Evolutionary conservation across 2,888 invertebrate species (phyloP).

Genomic region (Clanis bilineata): DNA sequence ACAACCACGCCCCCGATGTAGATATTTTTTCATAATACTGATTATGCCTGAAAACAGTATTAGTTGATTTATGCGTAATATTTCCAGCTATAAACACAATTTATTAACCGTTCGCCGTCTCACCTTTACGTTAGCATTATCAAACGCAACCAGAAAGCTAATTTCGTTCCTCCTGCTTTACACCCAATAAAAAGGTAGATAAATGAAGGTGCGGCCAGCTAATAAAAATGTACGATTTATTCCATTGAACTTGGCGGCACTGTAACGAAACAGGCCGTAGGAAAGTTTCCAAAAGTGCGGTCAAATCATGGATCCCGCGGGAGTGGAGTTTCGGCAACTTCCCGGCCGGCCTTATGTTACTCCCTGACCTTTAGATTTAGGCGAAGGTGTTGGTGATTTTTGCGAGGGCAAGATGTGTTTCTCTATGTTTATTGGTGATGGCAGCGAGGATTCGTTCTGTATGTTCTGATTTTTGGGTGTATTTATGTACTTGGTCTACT

Average conservation of each 20-base stretch:
- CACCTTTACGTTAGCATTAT: background rate
- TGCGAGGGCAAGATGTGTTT: background rate
- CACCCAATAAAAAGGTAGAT: constrained; percentile 43
- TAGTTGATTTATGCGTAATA: background rate
- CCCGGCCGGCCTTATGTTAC: constrained; percentile 34
- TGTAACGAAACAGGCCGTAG: constrained; percentile 48
- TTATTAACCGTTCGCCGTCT: background rate
- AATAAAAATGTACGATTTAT: constrained; percentile 55
- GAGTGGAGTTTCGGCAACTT: constrained; percentile 58
- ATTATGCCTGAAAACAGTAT: background rate
- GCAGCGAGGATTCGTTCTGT: background rate
- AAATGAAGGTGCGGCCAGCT: constrained; percentile 44
- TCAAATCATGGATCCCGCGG: constrained; percentile 68
- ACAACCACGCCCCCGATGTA: too few relatives aligned
- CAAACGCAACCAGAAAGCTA: constrained; percentile 14
- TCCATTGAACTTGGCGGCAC: constrained; percentile 39
- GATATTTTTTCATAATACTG: background rate
- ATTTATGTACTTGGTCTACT: background rate
- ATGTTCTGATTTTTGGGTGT: background rate
- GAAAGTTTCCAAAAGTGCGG: constrained; percentile 64
- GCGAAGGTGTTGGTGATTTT: constrained; percentile 5
- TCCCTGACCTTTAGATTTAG: background rate
- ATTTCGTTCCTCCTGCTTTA: constrained; percentile 26
- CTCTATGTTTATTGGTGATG: background rate
- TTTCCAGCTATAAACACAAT: background rate